Percentiles rank a stretch among this genome's conserved stretches.
Conservation (phyloP, 2,888 invertebrate genomes). For the Prionchulus punctatus region DNA sequence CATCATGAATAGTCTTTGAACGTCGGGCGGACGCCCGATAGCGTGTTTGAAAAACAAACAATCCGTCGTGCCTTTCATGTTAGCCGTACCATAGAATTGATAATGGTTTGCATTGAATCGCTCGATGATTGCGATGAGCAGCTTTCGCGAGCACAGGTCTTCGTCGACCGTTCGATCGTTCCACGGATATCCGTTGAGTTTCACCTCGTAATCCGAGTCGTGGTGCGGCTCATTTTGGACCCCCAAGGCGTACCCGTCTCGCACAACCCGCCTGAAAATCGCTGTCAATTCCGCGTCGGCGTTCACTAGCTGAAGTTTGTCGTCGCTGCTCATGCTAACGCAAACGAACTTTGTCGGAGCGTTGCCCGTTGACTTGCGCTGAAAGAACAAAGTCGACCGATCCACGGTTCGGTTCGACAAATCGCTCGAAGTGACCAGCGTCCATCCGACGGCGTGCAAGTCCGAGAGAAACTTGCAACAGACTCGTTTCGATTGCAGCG, state of each 20-base stretch:
- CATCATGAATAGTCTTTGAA: conserved; percentile 7
- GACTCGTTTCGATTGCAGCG: background rate
- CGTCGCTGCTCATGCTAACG: conserved; percentile 9
- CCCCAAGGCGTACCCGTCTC: background rate
- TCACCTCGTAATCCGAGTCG: conserved; percentile 7
- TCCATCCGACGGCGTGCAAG: conserved; percentile 8
- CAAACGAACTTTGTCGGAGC: conserved; percentile 1
- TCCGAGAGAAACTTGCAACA: background rate
- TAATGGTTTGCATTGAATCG: conserved; percentile 4
- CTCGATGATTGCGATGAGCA: conserved; percentile 11
- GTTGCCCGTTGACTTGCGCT: background rate
- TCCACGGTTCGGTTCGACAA: conserved; percentile 5
- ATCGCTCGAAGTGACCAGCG: conserved; percentile 3
- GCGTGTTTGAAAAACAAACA: conserved; percentile 14
- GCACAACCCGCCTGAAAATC: background rate
- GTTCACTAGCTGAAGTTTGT: conserved; percentile 12
- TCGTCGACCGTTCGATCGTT: background rate
- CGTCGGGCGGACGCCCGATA: no score
- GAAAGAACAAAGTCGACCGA: conserved; percentile 12
- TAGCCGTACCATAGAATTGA: conserved; percentile 8
- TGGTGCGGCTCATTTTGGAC: background rate
- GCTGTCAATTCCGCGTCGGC: no score
- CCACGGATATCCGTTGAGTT: conserved; percentile 9
- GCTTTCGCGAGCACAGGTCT: conserved; percentile 5
- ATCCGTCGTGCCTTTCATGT: conserved; percentile 15